Conservation (phyloP, 1,140 invertebrate genomes). For the Polypedilum pembai region DNA sequence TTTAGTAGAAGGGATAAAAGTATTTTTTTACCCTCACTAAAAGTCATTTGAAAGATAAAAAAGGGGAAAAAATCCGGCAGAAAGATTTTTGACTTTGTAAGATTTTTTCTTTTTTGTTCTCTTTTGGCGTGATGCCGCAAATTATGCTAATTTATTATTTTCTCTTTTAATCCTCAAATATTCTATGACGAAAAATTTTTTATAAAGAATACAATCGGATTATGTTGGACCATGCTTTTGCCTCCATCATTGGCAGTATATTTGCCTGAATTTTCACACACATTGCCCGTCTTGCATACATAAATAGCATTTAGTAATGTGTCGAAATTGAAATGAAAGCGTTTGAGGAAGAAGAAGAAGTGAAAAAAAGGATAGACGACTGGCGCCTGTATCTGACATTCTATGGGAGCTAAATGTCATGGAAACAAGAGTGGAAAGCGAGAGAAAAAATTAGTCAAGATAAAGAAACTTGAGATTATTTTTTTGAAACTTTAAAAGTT, state of each 20-base stretch:
- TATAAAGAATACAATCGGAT: conserved; percentile 2
- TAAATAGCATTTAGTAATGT: background rate
- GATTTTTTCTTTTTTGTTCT: background rate
- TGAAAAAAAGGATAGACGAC: background rate
- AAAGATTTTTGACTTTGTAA: background rate
- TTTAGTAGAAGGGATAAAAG: background rate
- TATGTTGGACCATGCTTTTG: background rate
- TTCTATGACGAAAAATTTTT: background rate
- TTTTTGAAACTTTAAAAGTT: no score
- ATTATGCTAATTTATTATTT: conserved; percentile 14
- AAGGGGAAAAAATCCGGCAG: background rate
- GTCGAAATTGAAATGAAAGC: background rate
- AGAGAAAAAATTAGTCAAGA: background rate
- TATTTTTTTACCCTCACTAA: conserved; percentile 11
- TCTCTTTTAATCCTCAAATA: background rate
- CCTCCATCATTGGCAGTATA: background rate
- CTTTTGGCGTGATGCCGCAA: conserved; percentile 15
- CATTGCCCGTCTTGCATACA: no score
- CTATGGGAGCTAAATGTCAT: background rate
- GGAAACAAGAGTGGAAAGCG: background rate
- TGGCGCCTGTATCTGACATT: background rate
- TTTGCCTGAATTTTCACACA: no score
- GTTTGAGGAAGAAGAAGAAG: background rate
- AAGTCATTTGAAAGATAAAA: no score
- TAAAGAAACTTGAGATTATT: no score